Base-by-base conservation (phyloP, 2,797 vertebrate species). In the Acrossocheilus fasciatus region DNA sequence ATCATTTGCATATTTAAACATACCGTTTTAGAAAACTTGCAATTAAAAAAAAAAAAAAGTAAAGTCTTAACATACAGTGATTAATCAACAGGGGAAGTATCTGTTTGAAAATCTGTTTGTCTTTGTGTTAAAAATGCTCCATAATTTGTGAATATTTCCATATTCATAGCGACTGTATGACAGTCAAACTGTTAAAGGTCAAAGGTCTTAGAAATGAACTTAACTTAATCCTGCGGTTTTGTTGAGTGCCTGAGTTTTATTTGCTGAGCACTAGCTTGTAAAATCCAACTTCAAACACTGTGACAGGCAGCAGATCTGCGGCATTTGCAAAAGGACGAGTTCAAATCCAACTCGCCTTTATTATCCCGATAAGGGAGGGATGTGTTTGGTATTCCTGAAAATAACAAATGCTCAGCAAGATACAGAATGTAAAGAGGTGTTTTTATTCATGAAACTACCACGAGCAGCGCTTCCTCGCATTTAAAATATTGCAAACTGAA, bases 351-450 rank as follows among this genome's bases (percentile, higher is more conserved):
- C 43, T 50, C 8, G 57, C 57, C 43, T 64, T 84, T 75, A 84
- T 76, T 76, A 50, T 66, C 43, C 72, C 9, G 57, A 76, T 76
- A 52, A 76, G 82, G 15, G 23, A n/a, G 17, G 81, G 36, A 23
- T 74, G 41, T 62, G 81, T 83, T 75, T 83, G 82, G 70, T 59
- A 45, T 83, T 76, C 57, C 82, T 76, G 57, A 52, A 83, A 84
- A 84, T 66, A 84, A 75, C 30, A 83, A 83, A 83, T 52, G 26
- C 54, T 74, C 54, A 83, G 82, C 70, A 59, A 64, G 70, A 83
- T 45, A 59, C 11, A 17, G 69, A 62, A 62, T 83, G 52, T 83
- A 76, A 82, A 66, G 57, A 76, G 57, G 7, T 52, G 72, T 30
- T 84, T 73, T 26, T 62, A 74, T 76, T 76, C 57, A 78, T 77